These are phyloP conservation scores for Thunnus thynnus DNA, from an alignment of 2,113 vertebrate species.

Conservation along the genomic window DNA sequence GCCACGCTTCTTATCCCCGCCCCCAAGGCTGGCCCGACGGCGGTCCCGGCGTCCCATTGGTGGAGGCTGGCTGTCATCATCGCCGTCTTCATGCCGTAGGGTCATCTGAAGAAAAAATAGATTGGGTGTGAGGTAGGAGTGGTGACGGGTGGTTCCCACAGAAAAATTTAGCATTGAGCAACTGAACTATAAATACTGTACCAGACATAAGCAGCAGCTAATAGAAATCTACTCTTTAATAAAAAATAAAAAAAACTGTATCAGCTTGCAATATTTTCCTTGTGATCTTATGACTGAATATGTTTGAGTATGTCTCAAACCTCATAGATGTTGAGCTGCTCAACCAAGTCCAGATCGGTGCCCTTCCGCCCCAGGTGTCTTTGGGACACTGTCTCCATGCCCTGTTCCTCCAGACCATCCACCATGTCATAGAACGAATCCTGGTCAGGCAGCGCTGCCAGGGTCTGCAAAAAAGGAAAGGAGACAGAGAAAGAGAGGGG, in stretches of 20 bases:
- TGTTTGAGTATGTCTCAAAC: slow-evolving; percentile 73
- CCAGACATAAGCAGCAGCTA: background rate
- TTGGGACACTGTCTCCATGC: slow-evolving; percentile 90
- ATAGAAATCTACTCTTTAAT: background rate
- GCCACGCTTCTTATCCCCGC: slow-evolving; percentile 75
- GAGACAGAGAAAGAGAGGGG: no score
- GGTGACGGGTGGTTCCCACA: background rate
- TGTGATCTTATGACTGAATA: background rate
- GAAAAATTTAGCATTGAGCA: background rate
- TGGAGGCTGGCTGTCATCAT: slow-evolving; percentile 85
- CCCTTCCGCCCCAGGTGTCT: slow-evolving; percentile 92
- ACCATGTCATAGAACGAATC: slow-evolving; percentile 96
- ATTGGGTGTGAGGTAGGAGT: slow-evolving; percentile 1
- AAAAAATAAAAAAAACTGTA: background rate
- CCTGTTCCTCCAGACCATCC: slow-evolving; percentile 94
- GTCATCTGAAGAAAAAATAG: slow-evolving; percentile 79
- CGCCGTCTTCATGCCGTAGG: slow-evolving; percentile 91
- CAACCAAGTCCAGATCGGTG: slow-evolving; percentile 93
- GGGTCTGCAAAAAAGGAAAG: slow-evolving; percentile 80
- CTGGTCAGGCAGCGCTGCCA: slow-evolving; percentile 93
- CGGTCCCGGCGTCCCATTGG: slow-evolving; percentile 86
- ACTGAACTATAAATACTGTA: slow-evolving; percentile 11
- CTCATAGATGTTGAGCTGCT: slow-evolving; percentile 97
- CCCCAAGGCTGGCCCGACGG: slow-evolving; percentile 86
- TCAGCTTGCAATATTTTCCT: background rate